Base-by-base conservation (phyloP, 2,797 vertebrate genomes). In the Pempheris klunzingeri region DNA sequence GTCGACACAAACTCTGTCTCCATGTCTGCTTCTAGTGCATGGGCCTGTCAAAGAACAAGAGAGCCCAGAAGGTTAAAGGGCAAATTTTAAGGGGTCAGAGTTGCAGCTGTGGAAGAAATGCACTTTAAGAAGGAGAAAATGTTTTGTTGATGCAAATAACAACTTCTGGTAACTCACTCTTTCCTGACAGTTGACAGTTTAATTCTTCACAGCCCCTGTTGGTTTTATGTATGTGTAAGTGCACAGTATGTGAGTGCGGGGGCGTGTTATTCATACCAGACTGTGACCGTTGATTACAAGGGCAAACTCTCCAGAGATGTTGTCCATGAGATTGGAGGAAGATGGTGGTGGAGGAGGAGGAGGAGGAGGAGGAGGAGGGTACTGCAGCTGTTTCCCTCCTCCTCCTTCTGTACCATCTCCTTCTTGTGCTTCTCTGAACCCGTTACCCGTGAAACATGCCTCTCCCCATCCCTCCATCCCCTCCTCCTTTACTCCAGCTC, bases 11-110 rank as follows among this genome's bases (percentile, higher is more conserved):
- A 97, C 81, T 99, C 97, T 22, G 87, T 85, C 89, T 98, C 97
- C 97, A 98, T 97, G 92, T 99, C 97, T 0, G 96, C 96, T 86
- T 99, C 98, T 50, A 99, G 86, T 0, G 98, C 98, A 0, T 99
- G 97, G 22, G 98, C 98, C 97, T 99, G 18, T 17, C 20, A 20
- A 4, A 38, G 46, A 41, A 36, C 32, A 15, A 50, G n/a, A 70
- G n/a, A 17, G 28, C 3, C 0, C 12, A 69, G 1, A 43, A 4
- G 14, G 38, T 62, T 24, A 36, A n/a, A 3, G 14, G 15, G 15
- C 26, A 34, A 53, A 18, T 26, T 13, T 12, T 36, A 26, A 49
- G 26, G 5, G 12, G 12, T 34, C 3, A 17, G 12, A 44, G 71
- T 10, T 54, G 17, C 9, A 71, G 32, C 15, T 62, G 60, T 53